phyloP scores from a whole-genome alignment of 2,888 invertebrate genomes.

The Criorhina ranunculi region DNA sequence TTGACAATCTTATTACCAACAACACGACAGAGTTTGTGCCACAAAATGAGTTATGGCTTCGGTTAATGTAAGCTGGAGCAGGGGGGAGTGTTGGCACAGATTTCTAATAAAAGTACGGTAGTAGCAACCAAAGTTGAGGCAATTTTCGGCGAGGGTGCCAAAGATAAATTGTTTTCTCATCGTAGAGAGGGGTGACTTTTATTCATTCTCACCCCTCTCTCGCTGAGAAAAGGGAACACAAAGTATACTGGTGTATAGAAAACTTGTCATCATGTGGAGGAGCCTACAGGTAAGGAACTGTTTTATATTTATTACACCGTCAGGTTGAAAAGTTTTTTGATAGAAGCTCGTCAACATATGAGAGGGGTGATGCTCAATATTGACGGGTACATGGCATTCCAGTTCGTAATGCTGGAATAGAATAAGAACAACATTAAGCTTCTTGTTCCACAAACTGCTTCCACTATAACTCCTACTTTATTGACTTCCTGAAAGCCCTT shows the following conservation, averaged over 20 bases:
- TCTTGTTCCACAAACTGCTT: not conserved
- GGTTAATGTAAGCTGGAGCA: not conserved
- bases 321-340: constrained; percentile 54
- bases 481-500: not conserved
- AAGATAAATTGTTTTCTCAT: constrained; percentile 65
- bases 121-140: constrained; percentile 36
- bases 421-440: not conserved
- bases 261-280: constrained; percentile 23
- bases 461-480: not conserved
- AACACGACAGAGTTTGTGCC: constrained; percentile 51
- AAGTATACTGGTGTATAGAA: constrained; percentile 1
- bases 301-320: constrained; percentile 48
- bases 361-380: constrained; percentile 2
- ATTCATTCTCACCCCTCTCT: not conserved
- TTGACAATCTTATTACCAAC: constrained; percentile 67
- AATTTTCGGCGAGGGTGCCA: constrained; percentile 67
- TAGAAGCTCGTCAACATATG: constrained; percentile 42
- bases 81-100: constrained; percentile 35
- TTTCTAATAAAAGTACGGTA: constrained; percentile 62
- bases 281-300: constrained; percentile 22
- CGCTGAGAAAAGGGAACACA: not conserved
- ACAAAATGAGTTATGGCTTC: constrained; percentile 65
- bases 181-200: constrained; percentile 34
- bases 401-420: not conserved
- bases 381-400: constrained; percentile 22